These are phyloP conservation scores for Asarcornis scutulata DNA, from an alignment of 2,113 vertebrate genomes.

Conservation along the genomic window DNA sequence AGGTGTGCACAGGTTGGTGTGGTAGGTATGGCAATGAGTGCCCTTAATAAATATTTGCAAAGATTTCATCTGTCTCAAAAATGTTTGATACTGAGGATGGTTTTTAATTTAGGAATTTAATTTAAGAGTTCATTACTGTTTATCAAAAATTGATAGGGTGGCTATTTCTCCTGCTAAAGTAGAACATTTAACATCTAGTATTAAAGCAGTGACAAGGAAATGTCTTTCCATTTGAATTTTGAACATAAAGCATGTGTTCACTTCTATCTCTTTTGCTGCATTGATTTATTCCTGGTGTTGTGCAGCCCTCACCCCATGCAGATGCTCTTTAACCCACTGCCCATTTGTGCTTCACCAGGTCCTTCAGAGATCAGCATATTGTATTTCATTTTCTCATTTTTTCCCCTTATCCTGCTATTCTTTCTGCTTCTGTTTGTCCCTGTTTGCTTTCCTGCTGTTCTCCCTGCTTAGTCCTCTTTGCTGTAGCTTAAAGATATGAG, in stretches of 20 bases:
- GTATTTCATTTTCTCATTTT: not conserved
- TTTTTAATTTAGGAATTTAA: conserved; percentile 27
- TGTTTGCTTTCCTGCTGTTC: not conserved
- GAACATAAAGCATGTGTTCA: not conserved
- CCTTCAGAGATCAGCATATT: not conserved
- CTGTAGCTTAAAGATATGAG: not conserved
- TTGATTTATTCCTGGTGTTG: not conserved
- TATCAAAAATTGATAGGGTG: conserved; percentile 21
- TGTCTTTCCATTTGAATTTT: not conserved
- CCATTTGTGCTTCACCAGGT: not conserved
- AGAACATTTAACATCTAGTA: not conserved
- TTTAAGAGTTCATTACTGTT: not conserved
- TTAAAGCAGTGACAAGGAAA: not conserved
- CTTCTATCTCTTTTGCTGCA: not conserved
- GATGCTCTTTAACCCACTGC: not conserved
- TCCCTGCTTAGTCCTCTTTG: not conserved
- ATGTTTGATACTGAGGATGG: not conserved
- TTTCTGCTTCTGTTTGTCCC: not conserved
- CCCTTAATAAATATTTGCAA: not conserved
- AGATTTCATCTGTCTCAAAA: not conserved
- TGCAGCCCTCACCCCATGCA: not conserved
- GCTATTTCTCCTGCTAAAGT: not conserved
- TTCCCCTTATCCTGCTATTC: not conserved
- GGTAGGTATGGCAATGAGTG: not conserved
- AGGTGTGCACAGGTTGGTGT: not conserved